Evolutionary conservation across 2,797 vertebrate species (phyloP).

Genomic region (Geotrypetes seraphini): DNA sequence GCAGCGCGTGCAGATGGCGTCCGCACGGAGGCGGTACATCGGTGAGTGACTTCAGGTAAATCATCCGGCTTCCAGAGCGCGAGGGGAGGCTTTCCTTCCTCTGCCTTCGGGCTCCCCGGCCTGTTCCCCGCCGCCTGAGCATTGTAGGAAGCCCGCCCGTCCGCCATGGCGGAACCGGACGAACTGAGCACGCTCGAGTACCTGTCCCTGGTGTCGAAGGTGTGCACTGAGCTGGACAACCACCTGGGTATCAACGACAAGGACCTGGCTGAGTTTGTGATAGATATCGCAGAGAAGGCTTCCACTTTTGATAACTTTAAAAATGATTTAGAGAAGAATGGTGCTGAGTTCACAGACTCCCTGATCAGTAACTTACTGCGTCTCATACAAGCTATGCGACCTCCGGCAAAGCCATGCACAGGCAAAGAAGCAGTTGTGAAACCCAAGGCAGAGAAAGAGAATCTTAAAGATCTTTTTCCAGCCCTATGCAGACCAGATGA

Average conservation of each 20-base stretch:
- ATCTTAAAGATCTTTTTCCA: constrained; percentile 81
- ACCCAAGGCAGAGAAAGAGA: constrained; percentile 77
- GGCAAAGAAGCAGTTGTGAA: constrained; percentile 65
- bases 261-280: constrained; percentile 93
- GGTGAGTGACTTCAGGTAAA: too few relatives aligned
- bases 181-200: constrained; percentile 94
- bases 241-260: constrained; percentile 95
- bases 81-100: not conserved
- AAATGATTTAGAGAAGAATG: constrained; percentile 75
- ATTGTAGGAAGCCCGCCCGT: not conserved
- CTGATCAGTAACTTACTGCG: constrained; percentile 84
- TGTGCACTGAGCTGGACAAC: constrained; percentile 94
- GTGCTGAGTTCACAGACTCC: constrained; percentile 94
- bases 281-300: constrained; percentile 83
- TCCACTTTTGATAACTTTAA: constrained; percentile 81
- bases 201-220: constrained; percentile 89
- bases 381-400: constrained; percentile 94
- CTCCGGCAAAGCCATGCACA: constrained; percentile 62
- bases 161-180: constrained; percentile 42
- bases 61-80: too few relatives aligned
- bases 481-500: constrained; percentile 82
- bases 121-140: not conserved
- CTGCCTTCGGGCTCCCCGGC: not conserved
- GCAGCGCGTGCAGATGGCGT: too few relatives aligned
- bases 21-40: too few relatives aligned